Evolutionary conservation across 1,140 invertebrate genomes (phyloP), one percentile per base, ranked within the genome.

Genomic region (Brachionus koreanus): DNA sequence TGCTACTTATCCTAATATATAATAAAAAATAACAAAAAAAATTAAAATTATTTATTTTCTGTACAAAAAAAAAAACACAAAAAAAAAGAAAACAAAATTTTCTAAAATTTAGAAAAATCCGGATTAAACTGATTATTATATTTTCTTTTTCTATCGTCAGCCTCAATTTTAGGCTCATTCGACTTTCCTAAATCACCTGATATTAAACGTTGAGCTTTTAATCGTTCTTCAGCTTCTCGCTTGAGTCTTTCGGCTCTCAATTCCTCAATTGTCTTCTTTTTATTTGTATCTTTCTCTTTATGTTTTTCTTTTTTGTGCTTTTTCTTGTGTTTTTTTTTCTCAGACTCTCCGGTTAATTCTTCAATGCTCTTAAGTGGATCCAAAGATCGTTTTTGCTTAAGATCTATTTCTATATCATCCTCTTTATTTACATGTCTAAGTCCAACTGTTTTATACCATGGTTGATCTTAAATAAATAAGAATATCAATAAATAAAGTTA

Each of bases 341-440:
- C 77, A 9, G 23, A 5, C 52, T 75, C 84, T 39, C 82, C 52
- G 5, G 91, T 84, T 85, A 91, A 91, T 86, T 91, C 90, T 85
- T 91, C 91, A 81, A 94, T 93, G 83, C 91, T 87, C 82, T 90
- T 90, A 63, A 96, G 87, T 9, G 94, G 94, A 91, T 96, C 94
- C 65, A 84, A 42, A 16, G 16, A 35, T 42, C 69, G 19, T 29
- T 85, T 85, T 43, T 65, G 76, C 49, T 83, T 85, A 4, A 77
- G 16, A 43, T 85, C 83, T 12, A 74, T 83, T 46, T 83, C 74
- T 33, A 74, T 63, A 79, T 79, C 83, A 63, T 61, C 82, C 46
- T 23, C 63, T 42, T 79, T 16, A 7, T 12, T 77, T 12, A 33
- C 67, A 61, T 81, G 25, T n/a, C 69, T 37, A n/a, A 4, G 23